These are phyloP conservation scores for Thecocarcelia acutangulata DNA, from an alignment of 2,888 invertebrate genomes.

Conservation along the genomic window DNA sequence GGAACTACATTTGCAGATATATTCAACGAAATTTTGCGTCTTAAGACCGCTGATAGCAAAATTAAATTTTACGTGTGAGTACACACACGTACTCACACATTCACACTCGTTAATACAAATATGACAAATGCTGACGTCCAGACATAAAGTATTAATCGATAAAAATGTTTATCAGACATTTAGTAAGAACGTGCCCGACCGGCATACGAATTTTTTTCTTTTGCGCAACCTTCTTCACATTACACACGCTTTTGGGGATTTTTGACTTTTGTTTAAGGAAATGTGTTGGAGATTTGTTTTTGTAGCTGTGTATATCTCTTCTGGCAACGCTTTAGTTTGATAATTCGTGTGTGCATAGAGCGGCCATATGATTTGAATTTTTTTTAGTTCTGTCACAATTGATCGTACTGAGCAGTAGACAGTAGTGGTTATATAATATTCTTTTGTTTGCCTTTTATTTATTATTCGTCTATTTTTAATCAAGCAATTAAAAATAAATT, in stretches of 20 bases:
- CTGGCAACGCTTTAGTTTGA: conserved; percentile 50
- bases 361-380: conserved; percentile 60
- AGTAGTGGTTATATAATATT: conserved; percentile 65
- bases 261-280: conserved; percentile 14
- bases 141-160: background rate
- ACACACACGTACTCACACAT: too few species aligned
- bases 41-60: too few species aligned
- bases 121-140: conserved; percentile 7
- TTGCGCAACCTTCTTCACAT: background rate
- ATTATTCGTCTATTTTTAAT: conserved; percentile 60
- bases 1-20: too few species aligned
- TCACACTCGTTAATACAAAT: background rate
- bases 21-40: too few species aligned
- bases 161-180: background rate
- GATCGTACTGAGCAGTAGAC: conserved; percentile 60
- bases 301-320: conserved; percentile 7
- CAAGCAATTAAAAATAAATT: conserved; percentile 62
- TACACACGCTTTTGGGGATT: background rate
- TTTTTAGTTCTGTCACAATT: conserved; percentile 63
- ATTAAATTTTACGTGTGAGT: too few species aligned
- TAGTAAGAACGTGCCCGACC: too few species aligned
- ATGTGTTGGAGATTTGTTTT: conserved; percentile 32
- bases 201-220: background rate
- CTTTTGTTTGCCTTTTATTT: conserved; percentile 60
- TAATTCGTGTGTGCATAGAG: conserved; percentile 50